These are phyloP conservation scores for Philotrypesis tridentata DNA, from an alignment of 1,140 invertebrate genomes.

Conservation along the genomic window DNA sequence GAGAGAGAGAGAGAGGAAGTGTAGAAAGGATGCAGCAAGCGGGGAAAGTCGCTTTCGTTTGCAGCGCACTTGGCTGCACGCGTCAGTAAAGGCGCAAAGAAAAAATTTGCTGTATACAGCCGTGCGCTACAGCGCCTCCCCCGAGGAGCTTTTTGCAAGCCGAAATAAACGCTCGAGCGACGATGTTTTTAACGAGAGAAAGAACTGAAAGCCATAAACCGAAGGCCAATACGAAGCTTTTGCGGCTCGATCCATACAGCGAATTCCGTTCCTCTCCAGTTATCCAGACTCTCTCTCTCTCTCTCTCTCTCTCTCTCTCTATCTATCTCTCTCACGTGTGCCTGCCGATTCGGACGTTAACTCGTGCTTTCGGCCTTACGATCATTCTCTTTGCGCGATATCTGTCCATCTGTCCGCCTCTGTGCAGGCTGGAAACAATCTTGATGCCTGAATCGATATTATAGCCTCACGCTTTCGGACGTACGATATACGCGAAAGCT, in stretches of 20 bases:
- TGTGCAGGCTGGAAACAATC: no score
- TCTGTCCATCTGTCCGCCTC: no score
- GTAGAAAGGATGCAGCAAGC: neutral
- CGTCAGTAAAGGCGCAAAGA: neutral
- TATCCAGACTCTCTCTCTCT: no score
- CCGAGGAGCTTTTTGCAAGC: neutral
- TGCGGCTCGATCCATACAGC: neutral
- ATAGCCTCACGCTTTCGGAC: no score
- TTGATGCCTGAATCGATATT: no score
- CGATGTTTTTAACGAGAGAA: slow-evolving; percentile 12
- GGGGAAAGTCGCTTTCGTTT: neutral
- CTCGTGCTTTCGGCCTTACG: neutral
- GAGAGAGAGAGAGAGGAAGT: neutral
- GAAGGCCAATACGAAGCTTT: neutral
- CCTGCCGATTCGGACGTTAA: neutral
- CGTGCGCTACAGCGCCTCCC: neutral
- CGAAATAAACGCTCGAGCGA: neutral
- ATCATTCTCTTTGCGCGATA: neutral
- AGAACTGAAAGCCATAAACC: slow-evolving; percentile 8
- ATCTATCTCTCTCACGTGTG: neutral
- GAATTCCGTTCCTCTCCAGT: neutral
- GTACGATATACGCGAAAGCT: no score
- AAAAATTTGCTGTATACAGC: neutral
- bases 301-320: neutral
- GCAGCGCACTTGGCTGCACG: neutral